Base-by-base conservation (phyloP, 1,140 invertebrate species). In the Dendroctonus valens region DNA sequence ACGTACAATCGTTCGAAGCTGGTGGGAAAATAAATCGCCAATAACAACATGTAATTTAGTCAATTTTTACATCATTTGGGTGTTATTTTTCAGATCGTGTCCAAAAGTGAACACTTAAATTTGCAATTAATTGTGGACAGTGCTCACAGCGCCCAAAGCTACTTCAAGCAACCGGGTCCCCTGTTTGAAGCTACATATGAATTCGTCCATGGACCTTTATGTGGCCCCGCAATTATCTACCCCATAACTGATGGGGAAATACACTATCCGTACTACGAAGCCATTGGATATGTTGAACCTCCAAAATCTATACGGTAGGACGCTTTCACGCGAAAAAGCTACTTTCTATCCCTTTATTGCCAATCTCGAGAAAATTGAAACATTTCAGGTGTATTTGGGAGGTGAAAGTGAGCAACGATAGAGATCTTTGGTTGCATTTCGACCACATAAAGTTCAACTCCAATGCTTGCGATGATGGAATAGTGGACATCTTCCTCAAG, bases 121-220 rank as follows among this genome's bases (percentile, higher is more conserved):
- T 80, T 94, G 7, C 89, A 91, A 74, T 81, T 95, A 59, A 85
- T 91, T 14, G 86, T 95, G 0, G 92, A 94, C 71, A 87, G 88
- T 7, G 85, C 87, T 40, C 89, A 92, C 69, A 89, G 92, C 0
- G 90, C 91, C 0, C 83, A 88, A 0, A 92, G 88, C 48, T 95
- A 94, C 75, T 94, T 95, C 79, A 95, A 95, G 76, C 89, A 92
- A 69, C 83, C 86, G 6, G 82, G 84, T 40, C 88, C 92, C 0
- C 81, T 95, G 0, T 94, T 94, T 74, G 87, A 92, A 77, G 92
- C 91, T 0, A 85, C 82, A 6, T 95, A 92, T 74, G 90, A 93
- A 75, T 94, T 94, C 74, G 89, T 92, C 6, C 93, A 95, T 69
- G 90, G 91, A 12, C 92, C 92, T 2, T 79, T 94, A 0, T 95